A percentile compares a stretch with the other conserved stretches of the same genome.
These are phyloP conservation scores for Thaleichthys pacificus DNA, from an alignment of 2,797 vertebrate species.

Conservation along the genomic window DNA sequence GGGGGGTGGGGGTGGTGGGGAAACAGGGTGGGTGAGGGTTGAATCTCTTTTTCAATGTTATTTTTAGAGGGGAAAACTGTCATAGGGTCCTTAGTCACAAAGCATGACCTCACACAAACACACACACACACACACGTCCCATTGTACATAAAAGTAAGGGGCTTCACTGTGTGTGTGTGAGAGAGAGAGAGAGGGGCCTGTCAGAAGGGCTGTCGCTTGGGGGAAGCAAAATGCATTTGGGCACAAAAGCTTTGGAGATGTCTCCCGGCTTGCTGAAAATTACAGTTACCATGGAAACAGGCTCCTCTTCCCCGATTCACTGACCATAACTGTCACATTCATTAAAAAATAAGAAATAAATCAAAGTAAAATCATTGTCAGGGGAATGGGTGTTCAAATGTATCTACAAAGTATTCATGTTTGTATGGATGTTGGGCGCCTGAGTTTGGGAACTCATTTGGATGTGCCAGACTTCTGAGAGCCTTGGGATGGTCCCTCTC, in stretches of 20 bases:
- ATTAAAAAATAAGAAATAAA: neutral
- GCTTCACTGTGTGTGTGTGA: conserved; percentile 29
- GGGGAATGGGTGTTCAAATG: neutral
- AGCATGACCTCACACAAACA: conserved; percentile 34
- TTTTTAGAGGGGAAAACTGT: conserved; percentile 54
- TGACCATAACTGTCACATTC: conserved; percentile 7
- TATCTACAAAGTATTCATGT: neutral
- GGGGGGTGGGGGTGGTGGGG: no score
- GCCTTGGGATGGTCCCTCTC: neutral
- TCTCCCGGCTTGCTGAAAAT: conserved; percentile 20
- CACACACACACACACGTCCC: conserved; percentile 49
- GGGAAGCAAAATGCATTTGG: conserved; percentile 54
- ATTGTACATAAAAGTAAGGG: conserved; percentile 44
- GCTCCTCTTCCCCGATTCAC: neutral
- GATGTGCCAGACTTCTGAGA: no score
- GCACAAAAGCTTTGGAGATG: conserved; percentile 49
- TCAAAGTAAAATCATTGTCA: neutral
- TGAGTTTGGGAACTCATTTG: no score
- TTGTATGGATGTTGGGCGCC: neutral
- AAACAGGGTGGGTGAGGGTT: conserved; percentile 8
- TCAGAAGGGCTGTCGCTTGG: conserved; percentile 55
- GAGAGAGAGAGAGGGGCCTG: conserved; percentile 43
- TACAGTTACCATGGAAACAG: conserved; percentile 10
- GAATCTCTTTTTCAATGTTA: conserved; percentile 57
- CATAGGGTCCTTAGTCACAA: conserved; percentile 60